Percentiles rank a stretch among this genome's conserved stretches.
phyloP scores from a whole-genome alignment of 1,140 invertebrate species.

The Panagrolaimus sp. region DNA sequence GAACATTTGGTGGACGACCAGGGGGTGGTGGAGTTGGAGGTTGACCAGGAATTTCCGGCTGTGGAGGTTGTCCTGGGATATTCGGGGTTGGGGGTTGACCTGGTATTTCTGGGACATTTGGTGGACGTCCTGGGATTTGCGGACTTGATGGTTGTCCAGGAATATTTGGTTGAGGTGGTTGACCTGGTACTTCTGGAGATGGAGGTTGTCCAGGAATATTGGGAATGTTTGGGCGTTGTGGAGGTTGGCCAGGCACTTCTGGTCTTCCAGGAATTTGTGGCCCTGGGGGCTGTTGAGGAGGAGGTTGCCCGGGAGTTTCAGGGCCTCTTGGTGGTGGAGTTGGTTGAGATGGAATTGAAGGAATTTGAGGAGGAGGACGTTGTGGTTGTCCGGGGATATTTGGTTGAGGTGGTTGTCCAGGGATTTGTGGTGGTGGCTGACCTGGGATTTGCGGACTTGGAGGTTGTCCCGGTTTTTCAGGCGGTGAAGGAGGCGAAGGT shows the following conservation, averaged over 20 bases:
- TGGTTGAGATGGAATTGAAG: not conserved
- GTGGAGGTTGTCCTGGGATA: constrained; percentile 9
- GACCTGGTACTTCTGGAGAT: not conserved
- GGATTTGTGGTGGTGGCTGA: not conserved
- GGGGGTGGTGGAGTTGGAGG: not conserved
- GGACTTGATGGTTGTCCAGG: constrained; percentile 14
- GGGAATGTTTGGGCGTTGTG: not conserved
- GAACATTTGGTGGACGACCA: not conserved
- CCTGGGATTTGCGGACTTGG: not conserved
- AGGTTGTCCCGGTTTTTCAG: not conserved
- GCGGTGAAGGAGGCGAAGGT: not conserved
- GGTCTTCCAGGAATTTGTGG: constrained; percentile 26
- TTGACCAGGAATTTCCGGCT: not conserved
- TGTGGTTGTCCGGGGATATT: not conserved
- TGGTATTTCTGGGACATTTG: constrained; percentile 9
- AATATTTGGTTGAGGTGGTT: not conserved
- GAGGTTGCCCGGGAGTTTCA: constrained; percentile 16
- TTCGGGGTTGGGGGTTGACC: constrained; percentile 1
- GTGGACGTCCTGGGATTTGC: not conserved
- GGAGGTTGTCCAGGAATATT: constrained; percentile 22
- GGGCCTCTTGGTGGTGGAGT: constrained; percentile 11
- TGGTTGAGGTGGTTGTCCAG: constrained; percentile 21
- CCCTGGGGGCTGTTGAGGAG: constrained; percentile 21
- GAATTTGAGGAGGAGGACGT: no score
- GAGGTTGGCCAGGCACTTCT: constrained; percentile 9